These are phyloP conservation scores for Lepidonotus clava DNA, from an alignment of 2,888 invertebrate genomes.

Conservation along the genomic window DNA sequence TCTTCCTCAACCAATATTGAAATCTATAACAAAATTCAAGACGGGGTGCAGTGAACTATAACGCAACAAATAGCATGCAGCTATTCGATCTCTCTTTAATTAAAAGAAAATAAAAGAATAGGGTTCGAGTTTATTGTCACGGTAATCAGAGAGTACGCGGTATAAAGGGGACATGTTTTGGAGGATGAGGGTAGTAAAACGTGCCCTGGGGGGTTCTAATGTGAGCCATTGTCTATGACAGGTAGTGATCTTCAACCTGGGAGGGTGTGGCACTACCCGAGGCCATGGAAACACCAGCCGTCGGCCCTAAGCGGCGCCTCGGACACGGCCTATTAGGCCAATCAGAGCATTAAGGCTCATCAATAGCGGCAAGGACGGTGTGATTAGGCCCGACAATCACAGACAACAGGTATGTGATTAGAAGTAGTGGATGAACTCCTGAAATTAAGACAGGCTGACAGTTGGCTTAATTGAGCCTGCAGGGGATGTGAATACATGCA, in stretches of 20 bases:
- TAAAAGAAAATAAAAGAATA: too few relatives aligned
- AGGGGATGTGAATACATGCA: not conserved
- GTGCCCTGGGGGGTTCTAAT: not conserved
- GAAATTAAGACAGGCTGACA: not conserved
- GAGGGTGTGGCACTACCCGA: not conserved
- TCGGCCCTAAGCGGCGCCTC: not conserved
- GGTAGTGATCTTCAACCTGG: not conserved
- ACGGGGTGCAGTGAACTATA: too few relatives aligned
- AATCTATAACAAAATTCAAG: too few relatives aligned
- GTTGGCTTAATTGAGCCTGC: not conserved
- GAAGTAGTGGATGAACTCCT: not conserved
- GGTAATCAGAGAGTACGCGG: not conserved
- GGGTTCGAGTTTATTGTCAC: too few relatives aligned
- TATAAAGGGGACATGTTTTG: not conserved
- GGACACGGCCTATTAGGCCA: not conserved
- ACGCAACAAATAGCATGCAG: too few relatives aligned
- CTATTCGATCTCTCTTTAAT: too few relatives aligned
- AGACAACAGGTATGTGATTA: conserved; percentile 15
- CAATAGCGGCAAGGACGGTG: not conserved
- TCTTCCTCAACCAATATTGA: too few relatives aligned
- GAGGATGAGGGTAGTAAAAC: not conserved
- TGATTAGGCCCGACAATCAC: not conserved
- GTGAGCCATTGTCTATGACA: not conserved
- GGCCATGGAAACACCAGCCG: not conserved
- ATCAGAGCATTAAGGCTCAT: not conserved